Base-by-base conservation (phyloP, 2,888 invertebrate genomes). In the Callyntrura guangdongensis region DNA sequence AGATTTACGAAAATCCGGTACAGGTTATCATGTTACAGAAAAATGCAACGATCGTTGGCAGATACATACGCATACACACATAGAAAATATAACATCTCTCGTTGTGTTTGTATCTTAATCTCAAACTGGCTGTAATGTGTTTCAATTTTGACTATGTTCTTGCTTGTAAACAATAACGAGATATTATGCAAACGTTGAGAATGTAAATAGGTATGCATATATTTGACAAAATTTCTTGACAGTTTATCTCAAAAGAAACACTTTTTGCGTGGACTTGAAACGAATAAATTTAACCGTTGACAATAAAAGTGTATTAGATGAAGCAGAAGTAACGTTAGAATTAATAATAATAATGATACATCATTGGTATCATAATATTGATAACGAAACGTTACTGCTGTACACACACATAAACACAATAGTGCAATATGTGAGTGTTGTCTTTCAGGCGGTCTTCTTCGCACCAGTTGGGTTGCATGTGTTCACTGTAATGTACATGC, bases 401-500 rank as follows among this genome's bases (percentile, higher is more conserved):
- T n/a, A n/a, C n/a, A n/a, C 36, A n/a, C 69, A 45, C 14, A 67
- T 67, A 67, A 12, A 25, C 27, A 67, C 11, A 8, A 22, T 8
- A 67, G 25, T 67, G 25, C 27, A 69, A 27, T 14, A 25, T 9
- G 20, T 20, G 9, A 67, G 67, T 11, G 17, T 79, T 36, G 59
- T 25, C 36, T 36, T 36, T 36, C n/a, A 36, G 64, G 36, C 64
- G 45, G 72, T 17, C 53, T 14, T 56, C 8, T 25, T 22, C 56
- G 17, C 79, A 79, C 72, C 86, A 86, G 86, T 86, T 86, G 86
- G 86, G 74, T 47, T 77, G 77, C 86, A 86, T 86, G 86, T 86
- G 86, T 72, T 53, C 74, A 45, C 61, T 47, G 47, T 77, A 45
- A 77, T 74, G 74, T 85, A 74, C 64, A 86, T 86, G 86, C 86